These are phyloP conservation scores for Synergus laeviventris DNA, from an alignment of 2,888 invertebrate genomes.

Conservation along the genomic window DNA sequence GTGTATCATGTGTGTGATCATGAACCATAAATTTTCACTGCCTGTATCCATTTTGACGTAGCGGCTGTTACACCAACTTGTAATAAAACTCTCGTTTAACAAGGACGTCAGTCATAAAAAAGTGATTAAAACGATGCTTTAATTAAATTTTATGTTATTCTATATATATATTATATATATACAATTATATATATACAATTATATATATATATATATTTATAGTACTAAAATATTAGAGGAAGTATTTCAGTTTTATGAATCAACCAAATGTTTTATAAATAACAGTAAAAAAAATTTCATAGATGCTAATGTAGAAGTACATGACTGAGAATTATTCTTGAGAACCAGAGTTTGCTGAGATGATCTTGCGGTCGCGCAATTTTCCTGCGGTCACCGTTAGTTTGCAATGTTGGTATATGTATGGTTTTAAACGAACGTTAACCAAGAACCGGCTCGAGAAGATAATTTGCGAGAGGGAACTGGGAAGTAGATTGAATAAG, in stretches of 20 bases:
- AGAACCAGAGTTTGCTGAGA: not conserved
- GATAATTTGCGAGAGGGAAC: slow-evolving; percentile 49
- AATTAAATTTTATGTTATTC: not conserved
- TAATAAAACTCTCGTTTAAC: not conserved
- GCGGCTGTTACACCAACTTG: not conserved
- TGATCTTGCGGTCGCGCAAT: slow-evolving; percentile 29
- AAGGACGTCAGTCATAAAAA: not conserved
- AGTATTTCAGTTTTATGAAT: not conserved
- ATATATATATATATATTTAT: too few relatives aligned
- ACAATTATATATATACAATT: too few relatives aligned
- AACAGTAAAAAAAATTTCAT: not conserved
- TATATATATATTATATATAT: not conserved
- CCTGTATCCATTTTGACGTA: not conserved
- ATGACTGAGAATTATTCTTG: slow-evolving; percentile 1
- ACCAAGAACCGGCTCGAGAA: slow-evolving; percentile 48
- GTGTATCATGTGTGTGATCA: not conserved
- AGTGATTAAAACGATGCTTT: not conserved
- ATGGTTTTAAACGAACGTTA: slow-evolving; percentile 47
- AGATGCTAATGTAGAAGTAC: not conserved
- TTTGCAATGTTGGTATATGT: slow-evolving; percentile 46
- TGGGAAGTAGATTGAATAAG: slow-evolving; percentile 34
- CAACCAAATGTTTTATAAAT: not conserved
- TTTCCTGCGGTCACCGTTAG: slow-evolving; percentile 48
- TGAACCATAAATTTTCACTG: not conserved
- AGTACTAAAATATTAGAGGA: too few relatives aligned